Percentiles rank a stretch among this genome's conserved stretches.
Conservation (phyloP, 2,797 vertebrate genomes). For the Darevskia nairensis region DNA sequence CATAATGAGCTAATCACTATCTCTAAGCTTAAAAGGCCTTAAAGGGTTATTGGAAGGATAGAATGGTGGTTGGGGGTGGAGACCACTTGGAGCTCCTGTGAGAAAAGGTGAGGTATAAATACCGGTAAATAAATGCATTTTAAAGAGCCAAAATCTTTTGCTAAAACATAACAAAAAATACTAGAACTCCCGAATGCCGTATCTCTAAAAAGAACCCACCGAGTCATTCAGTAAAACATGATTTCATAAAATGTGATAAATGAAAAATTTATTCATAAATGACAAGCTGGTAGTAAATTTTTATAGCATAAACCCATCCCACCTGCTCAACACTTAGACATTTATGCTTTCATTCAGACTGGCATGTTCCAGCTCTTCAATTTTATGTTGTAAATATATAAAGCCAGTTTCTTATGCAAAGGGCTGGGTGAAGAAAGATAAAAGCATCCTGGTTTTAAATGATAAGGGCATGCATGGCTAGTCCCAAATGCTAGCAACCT, state of each 20-base stretch:
- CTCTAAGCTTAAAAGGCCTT: background rate
- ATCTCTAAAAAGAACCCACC: background rate
- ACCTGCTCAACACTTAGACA: no score
- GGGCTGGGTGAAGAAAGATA: background rate
- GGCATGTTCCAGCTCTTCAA: background rate
- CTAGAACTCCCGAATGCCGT: no score
- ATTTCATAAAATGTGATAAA: no score
- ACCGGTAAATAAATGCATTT: no score
- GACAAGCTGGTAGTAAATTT: background rate
- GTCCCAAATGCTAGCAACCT: background rate
- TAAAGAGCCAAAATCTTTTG: background rate
- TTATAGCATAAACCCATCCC: background rate
- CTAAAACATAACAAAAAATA: background rate
- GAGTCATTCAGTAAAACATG: background rate
- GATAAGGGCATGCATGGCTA: background rate
- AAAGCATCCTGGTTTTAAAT: background rate
- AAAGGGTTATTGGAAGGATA: background rate
- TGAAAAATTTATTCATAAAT: background rate
- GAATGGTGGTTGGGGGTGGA: background rate
- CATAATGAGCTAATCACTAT: background rate
- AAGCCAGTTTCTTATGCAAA: constrained; percentile 5
- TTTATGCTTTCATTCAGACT: background rate
- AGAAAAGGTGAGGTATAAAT: background rate
- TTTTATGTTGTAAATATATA: background rate
- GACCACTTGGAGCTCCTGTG: background rate